Conservation (phyloP, 2,888 invertebrate species). For the Ametastegia equiseti region DNA sequence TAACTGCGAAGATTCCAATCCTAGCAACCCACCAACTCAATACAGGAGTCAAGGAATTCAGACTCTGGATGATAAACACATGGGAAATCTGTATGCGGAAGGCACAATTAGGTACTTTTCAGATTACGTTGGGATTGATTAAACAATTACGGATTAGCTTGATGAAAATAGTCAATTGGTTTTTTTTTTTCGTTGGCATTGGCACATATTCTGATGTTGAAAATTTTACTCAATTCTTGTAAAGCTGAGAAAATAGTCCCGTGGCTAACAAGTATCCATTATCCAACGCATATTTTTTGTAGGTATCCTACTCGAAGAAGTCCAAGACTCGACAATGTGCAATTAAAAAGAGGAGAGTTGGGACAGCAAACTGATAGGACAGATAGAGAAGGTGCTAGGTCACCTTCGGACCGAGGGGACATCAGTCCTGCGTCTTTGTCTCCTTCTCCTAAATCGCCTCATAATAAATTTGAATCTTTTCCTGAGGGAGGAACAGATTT, state of each 20-base stretch:
- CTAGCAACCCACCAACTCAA: conserved; percentile 39
- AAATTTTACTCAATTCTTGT: not conserved
- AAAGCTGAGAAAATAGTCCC: not conserved
- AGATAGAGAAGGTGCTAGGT: conserved; percentile 39
- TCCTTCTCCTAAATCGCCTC: conserved; percentile 44
- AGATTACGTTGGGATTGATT: not conserved
- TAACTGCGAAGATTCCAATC: conserved; percentile 47
- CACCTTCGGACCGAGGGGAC: conserved; percentile 59
- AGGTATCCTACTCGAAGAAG: conserved; percentile 67
- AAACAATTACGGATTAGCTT: not conserved
- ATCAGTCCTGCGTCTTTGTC: conserved; percentile 34
- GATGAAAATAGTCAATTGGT: not conserved
- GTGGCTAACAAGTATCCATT: not conserved
- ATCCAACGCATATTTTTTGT: conserved; percentile 40
- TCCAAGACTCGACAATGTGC: conserved; percentile 50
- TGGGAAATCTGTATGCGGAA: conserved; percentile 65
- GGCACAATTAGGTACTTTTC: conserved; percentile 67
- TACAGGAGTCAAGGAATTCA: conserved; percentile 69
- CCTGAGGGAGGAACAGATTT: conserved; percentile 58
- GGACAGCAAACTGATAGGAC: conserved; percentile 48
- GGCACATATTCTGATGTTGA: no score
- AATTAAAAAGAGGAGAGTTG: conserved; percentile 49
- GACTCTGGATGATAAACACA: conserved; percentile 66
- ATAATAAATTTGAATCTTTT: conserved; percentile 48
- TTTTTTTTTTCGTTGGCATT: not conserved